Percentiles rank a stretch among this genome's conserved stretches.
Evolutionary conservation across 2,113 vertebrate species (phyloP).

Genomic region (Megaptera novaeangliae): DNA sequence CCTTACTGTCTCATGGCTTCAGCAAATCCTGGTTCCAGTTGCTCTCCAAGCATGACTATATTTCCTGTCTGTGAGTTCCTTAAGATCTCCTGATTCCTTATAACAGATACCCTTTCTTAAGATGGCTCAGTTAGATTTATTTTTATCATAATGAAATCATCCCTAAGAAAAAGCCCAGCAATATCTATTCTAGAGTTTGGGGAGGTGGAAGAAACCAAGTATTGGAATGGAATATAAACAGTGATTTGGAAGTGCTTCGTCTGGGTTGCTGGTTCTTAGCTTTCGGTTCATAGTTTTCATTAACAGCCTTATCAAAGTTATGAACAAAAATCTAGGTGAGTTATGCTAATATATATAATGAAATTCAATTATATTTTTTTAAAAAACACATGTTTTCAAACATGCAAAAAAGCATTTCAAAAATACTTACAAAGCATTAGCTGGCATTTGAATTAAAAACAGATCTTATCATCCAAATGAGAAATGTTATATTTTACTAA

Average conservation of each 20-base stretch:
- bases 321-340: neutral
- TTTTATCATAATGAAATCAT: neutral
- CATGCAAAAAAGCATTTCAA: neutral
- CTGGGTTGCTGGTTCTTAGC: neutral
- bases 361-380: neutral
- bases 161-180: neutral
- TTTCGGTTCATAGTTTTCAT: neutral
- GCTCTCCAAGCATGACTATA: too few species aligned
- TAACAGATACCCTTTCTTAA: neutral
- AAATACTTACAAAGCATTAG: neutral
- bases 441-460: neutral
- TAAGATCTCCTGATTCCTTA: neutral
- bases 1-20: accelerated
- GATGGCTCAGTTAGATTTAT: neutral
- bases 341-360: neutral
- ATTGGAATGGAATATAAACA: neutral
- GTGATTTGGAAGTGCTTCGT: neutral
- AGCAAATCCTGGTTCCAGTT: too few species aligned
- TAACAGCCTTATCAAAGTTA: neutral
- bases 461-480: neutral
- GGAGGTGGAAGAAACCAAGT: neutral
- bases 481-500: neutral
- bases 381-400: neutral
- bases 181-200: neutral
- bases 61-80: neutral